These are phyloP conservation scores for Drosophila miranda DNA, from an alignment of 1,140 invertebrate species.

Conservation along the genomic window DNA sequence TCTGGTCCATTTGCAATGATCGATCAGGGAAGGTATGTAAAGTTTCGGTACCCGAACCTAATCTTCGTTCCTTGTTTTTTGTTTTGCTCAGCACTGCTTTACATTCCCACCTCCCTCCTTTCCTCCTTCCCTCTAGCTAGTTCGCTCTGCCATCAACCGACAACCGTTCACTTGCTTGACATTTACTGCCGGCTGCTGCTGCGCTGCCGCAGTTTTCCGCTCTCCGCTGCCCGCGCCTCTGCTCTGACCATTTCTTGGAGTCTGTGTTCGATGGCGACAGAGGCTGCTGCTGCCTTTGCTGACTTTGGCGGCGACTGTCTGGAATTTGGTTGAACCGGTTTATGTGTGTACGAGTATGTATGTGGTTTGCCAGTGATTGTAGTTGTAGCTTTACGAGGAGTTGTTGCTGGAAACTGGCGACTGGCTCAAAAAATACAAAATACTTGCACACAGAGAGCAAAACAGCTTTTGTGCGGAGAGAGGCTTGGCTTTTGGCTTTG, in stretches of 20 bases:
- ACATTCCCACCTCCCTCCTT: not conserved
- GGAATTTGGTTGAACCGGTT: conserved; percentile 72
- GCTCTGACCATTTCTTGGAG: conserved; percentile 30
- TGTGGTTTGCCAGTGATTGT: conserved; percentile 32
- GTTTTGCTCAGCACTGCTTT: too few relatives aligned
- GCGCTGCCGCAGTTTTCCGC: too few relatives aligned
- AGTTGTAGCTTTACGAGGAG: conserved; percentile 27
- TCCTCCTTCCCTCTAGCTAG: not conserved
- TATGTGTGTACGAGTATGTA: conserved; percentile 40
- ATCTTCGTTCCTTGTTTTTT: too few relatives aligned
- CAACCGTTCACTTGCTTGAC: conserved; percentile 44
- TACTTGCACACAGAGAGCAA: conserved; percentile 52
- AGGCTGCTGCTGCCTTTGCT: conserved; percentile 15
- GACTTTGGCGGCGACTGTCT: conserved; percentile 43
- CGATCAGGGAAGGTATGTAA: too few relatives aligned
- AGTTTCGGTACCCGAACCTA: too few relatives aligned
- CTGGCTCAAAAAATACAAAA: conserved; percentile 68
- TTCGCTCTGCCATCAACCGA: too few relatives aligned
- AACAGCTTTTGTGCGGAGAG: conserved; percentile 55
- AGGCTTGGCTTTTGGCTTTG: conserved; percentile 24
- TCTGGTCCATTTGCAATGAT: too few relatives aligned
- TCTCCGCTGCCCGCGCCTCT: too few relatives aligned
- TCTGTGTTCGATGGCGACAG: conserved; percentile 34
- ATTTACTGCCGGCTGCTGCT: conserved; percentile 65
- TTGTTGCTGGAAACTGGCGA: conserved; percentile 53